A percentile compares a stretch with the other conserved stretches of the same genome.
phyloP scores from a whole-genome alignment of 2,113 vertebrate genomes.

The Plestiodon gilberti region DNA sequence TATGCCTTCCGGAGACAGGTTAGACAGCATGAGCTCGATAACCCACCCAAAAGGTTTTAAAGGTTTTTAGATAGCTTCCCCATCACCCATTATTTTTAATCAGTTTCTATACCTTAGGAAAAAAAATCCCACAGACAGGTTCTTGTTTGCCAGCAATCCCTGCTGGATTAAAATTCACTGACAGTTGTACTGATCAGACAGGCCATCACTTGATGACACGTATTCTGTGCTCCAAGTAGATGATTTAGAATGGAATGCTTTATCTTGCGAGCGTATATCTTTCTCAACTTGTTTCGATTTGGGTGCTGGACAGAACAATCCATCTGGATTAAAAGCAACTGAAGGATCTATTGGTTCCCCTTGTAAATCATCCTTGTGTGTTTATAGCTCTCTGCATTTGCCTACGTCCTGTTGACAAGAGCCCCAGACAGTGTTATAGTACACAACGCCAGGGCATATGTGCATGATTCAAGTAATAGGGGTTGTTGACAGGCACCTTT shows the following conservation, averaged over 20 bases:
- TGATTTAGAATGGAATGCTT: conserved; percentile 2
- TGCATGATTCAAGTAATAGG: not conserved
- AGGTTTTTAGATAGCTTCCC: not conserved
- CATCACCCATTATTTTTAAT: not conserved
- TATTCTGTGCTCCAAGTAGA: not conserved
- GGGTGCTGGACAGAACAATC: conserved; percentile 6
- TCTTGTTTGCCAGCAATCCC: not conserved
- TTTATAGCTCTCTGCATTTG: not conserved
- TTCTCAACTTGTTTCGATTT: conserved; percentile 12
- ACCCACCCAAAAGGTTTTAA: not conserved
- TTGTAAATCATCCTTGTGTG: not conserved
- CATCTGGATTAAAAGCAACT: conserved; percentile 8
- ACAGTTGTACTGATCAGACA: not conserved
- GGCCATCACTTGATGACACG: not conserved
- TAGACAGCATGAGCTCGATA: not conserved
- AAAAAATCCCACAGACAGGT: not conserved
- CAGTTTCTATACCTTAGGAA: not conserved
- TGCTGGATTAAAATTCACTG: not conserved
- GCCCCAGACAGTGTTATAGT: not conserved
- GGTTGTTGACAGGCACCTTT: not conserved
- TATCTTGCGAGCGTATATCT: conserved; percentile 3
- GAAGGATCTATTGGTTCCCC: not conserved
- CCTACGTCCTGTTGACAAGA: not conserved
- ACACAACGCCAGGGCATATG: not conserved
- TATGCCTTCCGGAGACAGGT: not conserved